These are phyloP conservation scores for Prunella fulvescens DNA, from an alignment of 2,113 vertebrate species.

Conservation along the genomic window DNA sequence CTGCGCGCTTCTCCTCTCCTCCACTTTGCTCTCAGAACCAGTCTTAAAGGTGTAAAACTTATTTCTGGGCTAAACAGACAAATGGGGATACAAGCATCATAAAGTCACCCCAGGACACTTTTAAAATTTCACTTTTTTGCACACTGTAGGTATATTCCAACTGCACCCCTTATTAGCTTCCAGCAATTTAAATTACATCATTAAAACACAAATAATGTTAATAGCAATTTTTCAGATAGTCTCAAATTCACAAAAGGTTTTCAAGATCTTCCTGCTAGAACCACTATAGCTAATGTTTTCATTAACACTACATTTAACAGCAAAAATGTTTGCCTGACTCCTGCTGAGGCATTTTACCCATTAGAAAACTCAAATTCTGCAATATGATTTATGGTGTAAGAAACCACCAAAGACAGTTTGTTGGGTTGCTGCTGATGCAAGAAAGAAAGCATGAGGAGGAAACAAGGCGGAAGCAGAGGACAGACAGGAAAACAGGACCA, in stretches of 20 bases:
- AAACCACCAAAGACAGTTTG: background rate
- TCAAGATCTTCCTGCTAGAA: background rate
- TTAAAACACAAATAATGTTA: background rate
- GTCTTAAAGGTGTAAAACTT: background rate
- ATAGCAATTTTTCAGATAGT: background rate
- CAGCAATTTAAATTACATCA: background rate
- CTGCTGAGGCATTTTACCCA: background rate
- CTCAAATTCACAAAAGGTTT: background rate
- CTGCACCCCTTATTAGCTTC: background rate
- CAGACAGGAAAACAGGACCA: background rate
- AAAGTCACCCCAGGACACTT: background rate
- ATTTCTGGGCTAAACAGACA: background rate
- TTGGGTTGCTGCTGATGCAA: background rate
- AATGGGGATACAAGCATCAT: background rate
- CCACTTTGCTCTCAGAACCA: background rate
- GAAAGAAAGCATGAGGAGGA: background rate
- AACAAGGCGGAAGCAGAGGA: background rate
- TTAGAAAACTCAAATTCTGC: background rate
- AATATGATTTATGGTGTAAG: background rate
- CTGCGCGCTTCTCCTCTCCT: background rate
- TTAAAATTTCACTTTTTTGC: background rate
- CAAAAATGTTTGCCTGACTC: background rate
- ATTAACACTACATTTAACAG: background rate
- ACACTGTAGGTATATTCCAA: background rate
- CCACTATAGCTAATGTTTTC: background rate